phyloP scores from a whole-genome alignment of 2,113 vertebrate species.

The Chamaea fasciata region DNA sequence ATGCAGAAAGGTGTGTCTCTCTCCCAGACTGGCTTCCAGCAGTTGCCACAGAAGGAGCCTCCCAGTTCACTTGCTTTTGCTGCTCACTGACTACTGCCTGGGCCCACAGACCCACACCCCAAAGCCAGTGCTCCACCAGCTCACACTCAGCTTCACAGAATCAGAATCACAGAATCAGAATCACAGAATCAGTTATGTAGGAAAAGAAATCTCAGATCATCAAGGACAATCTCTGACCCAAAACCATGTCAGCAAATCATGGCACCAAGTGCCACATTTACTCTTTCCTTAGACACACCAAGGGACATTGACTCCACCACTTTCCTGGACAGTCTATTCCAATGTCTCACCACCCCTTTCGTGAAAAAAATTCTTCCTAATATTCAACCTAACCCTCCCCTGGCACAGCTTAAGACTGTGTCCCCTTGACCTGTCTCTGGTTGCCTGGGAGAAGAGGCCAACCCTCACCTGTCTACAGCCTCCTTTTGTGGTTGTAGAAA shows the following conservation, averaged over 20 bases:
- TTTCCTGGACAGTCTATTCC: neutral
- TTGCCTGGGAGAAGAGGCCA: neutral
- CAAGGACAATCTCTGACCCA: neutral
- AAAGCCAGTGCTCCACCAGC: neutral
- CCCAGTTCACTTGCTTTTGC: accelerated
- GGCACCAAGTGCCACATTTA: neutral
- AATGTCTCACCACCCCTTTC: neutral
- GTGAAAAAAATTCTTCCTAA: neutral
- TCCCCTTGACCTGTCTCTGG: neutral
- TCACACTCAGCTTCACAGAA: neutral
- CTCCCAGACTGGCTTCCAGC: neutral
- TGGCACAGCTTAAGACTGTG: neutral
- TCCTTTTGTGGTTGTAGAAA: neutral
- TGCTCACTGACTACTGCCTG: accelerated
- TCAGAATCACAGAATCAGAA: neutral
- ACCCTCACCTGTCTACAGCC: neutral
- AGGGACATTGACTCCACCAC: neutral
- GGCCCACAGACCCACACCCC: neutral
- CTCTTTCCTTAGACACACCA: neutral
- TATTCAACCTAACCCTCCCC: neutral
- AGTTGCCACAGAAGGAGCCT: accelerated
- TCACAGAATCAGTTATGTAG: neutral
- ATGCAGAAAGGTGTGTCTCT: no score
- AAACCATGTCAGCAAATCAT: neutral
- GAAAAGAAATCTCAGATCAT: neutral